These are phyloP conservation scores for Perizoma flavofasciatum DNA, from an alignment of 2,888 invertebrate genomes.

Conservation along the genomic window DNA sequence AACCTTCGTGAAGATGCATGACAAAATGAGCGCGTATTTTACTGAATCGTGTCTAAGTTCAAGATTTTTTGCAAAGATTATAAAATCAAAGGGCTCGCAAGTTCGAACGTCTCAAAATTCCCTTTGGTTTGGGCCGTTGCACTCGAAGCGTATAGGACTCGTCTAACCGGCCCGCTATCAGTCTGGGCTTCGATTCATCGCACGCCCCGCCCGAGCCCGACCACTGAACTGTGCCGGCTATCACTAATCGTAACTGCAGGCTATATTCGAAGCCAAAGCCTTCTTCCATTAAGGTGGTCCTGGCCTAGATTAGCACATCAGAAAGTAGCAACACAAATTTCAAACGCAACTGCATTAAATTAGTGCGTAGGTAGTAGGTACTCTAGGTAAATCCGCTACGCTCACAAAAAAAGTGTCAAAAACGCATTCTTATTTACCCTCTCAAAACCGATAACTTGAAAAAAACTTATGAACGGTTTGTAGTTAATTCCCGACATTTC, in stretches of 20 bases:
- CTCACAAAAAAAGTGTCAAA: too few species aligned
- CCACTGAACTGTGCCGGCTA: constrained; percentile 63
- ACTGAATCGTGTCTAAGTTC: neutral
- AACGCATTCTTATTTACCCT: too few species aligned
- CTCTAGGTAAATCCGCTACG: too few species aligned
- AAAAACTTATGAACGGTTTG: too few species aligned
- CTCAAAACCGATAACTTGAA: too few species aligned
- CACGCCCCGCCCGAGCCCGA: constrained; percentile 50
- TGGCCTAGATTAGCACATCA: too few species aligned
- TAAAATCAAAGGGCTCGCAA: constrained; percentile 72
- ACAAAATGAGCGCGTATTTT: too few species aligned
- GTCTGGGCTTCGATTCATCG: constrained; percentile 78
- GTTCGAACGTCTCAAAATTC: constrained; percentile 78
- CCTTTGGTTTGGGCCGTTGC: constrained; percentile 82
- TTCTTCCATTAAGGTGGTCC: neutral
- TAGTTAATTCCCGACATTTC: too few species aligned
- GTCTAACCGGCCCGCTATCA: constrained; percentile 83
- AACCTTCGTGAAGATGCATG: too few species aligned
- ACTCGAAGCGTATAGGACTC: constrained; percentile 71
- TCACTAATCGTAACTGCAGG: constrained; percentile 72
- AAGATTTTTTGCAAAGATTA: constrained; percentile 40
- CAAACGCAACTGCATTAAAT: too few species aligned
- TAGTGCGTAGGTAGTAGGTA: too few species aligned
- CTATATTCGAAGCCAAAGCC: constrained; percentile 44
- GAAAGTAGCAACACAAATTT: too few species aligned